These are phyloP conservation scores for Drosophila oshimai DNA, from an alignment of 1,140 invertebrate genomes.

Conservation along the genomic window DNA sequence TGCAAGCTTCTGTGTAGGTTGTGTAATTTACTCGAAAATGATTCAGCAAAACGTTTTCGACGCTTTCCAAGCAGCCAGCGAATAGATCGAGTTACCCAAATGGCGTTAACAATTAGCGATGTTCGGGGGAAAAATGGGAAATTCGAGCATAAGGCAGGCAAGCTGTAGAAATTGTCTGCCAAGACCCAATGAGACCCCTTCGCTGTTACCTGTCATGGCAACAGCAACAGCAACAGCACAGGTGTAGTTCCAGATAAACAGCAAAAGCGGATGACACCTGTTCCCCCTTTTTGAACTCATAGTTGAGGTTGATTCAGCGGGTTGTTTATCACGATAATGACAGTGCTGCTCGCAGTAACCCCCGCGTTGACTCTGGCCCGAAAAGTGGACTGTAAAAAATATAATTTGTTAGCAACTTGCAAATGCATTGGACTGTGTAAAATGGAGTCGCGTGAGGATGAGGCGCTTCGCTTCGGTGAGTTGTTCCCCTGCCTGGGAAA, in stretches of 20 bases:
- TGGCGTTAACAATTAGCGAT: conserved; percentile 52
- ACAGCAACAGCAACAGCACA: conserved; percentile 23
- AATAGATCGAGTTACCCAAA: conserved; percentile 51
- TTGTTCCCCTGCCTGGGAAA: conserved; percentile 54
- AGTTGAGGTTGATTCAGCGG: conserved; percentile 11
- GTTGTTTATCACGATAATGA: conserved; percentile 72
- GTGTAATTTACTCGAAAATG: conserved; percentile 60
- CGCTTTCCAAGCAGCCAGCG: conserved; percentile 7
- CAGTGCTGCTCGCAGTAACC: conserved; percentile 29
- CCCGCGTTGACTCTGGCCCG: conserved; percentile 44
- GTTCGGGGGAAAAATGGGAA: conserved; percentile 17
- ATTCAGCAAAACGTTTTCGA: conserved; percentile 66
- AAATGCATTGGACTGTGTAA: conserved; percentile 76
- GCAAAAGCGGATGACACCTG: conserved; percentile 72
- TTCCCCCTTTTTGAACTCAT: conserved; percentile 17
- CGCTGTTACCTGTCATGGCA: conserved; percentile 5
- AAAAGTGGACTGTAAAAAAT: conserved; percentile 50
- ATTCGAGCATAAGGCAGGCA: conserved; percentile 14
- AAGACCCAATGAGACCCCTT: neutral
- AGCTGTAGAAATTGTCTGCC: neutral
- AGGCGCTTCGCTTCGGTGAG: conserved; percentile 30
- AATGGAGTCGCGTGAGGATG: conserved; percentile 50
- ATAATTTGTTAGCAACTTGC: conserved; percentile 46
- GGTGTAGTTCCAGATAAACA: conserved; percentile 32
- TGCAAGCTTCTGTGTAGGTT: conserved; percentile 46